Base-by-base conservation (phyloP, 2,888 invertebrate genomes). In the Eupithecia vulgata region DNA sequence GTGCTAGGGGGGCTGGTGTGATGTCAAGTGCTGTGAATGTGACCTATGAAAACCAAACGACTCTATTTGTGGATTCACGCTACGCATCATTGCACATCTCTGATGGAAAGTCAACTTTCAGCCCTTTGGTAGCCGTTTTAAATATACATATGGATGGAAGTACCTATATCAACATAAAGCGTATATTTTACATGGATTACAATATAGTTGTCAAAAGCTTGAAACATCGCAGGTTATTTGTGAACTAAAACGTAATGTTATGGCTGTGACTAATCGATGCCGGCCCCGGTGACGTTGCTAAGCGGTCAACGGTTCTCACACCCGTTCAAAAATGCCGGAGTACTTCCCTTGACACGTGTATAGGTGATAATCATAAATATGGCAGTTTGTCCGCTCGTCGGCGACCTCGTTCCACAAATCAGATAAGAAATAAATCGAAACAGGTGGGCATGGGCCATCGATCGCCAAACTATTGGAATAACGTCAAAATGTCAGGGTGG, bases 351-450 rank as follows among this genome's bases (percentile, higher is more conserved):
- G 78, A 76, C 80, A 77, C 77, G 77, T 78, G 74, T 73, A 68
- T 37, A 12, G 64, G 72, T 75, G 68, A 77, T 80, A 77, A 81
- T 79, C 76, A 81, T 81, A 82, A 85, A 81, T 81, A 82, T 78
- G 77, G 81, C 75, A 75, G 74, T 70, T 67, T 68, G 74, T 75
- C 72, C 71, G 70, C 72, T 73, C 84, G 82, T 82, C 81, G 78
- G 80, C 84, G 90, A 85, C 91, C 91, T 90, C 87, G 88, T 86
- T 88, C 83, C 82, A 88, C 79, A 79, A 86, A 90, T 90, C 90
- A 84, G 91, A 91, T 91, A 91, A 90, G 84, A 87, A 87, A 88
- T 89, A 88, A 78, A 89, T 89, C 83, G 83, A 84, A 81, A 82
- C 86, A 88, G 85, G 88, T 88, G 88, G 81, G 81, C 82, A 80